phyloP scores from a whole-genome alignment of 1,140 invertebrate species.

The Delia radicum region DNA sequence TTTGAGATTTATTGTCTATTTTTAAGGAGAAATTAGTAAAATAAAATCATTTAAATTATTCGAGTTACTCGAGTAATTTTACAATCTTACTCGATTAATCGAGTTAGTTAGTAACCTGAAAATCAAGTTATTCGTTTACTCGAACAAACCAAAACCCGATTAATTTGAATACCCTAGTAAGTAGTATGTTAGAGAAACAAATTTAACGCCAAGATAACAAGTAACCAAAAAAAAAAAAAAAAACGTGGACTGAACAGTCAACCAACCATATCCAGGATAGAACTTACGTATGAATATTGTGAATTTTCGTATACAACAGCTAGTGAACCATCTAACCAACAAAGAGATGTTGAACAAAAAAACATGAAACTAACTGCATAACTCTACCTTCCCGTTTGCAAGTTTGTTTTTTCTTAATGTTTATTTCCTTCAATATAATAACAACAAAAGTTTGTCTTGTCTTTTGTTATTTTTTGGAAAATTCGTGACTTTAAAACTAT shows the following conservation, averaged over 20 bases:
- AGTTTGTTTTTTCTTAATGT: background rate
- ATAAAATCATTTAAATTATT: too few relatives aligned
- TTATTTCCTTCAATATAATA: background rate
- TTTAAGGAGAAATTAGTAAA: too few relatives aligned
- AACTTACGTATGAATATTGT: background rate
- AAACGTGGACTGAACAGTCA: too few relatives aligned
- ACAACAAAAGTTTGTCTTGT: background rate
- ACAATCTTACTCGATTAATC: too few relatives aligned
- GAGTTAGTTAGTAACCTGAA: too few relatives aligned
- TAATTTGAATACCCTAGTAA: too few relatives aligned
- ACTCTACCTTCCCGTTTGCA: background rate
- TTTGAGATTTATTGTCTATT: too few relatives aligned
- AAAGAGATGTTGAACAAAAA: background rate
- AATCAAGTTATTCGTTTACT: too few relatives aligned
- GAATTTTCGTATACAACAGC: background rate
- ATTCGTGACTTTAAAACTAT: background rate
- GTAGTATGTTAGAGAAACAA: conserved; percentile 2
- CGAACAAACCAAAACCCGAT: too few relatives aligned
- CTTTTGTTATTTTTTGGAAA: background rate
- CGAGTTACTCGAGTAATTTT: too few relatives aligned
- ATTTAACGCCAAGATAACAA: conserved; percentile 21
- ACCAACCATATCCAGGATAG: background rate
- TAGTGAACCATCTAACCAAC: background rate
- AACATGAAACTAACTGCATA: background rate
- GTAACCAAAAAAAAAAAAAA: background rate